Evolutionary conservation across 2,888 invertebrate species (phyloP), one percentile per base, ranked within the genome.

Genomic region (Noctua janthe): DNA sequence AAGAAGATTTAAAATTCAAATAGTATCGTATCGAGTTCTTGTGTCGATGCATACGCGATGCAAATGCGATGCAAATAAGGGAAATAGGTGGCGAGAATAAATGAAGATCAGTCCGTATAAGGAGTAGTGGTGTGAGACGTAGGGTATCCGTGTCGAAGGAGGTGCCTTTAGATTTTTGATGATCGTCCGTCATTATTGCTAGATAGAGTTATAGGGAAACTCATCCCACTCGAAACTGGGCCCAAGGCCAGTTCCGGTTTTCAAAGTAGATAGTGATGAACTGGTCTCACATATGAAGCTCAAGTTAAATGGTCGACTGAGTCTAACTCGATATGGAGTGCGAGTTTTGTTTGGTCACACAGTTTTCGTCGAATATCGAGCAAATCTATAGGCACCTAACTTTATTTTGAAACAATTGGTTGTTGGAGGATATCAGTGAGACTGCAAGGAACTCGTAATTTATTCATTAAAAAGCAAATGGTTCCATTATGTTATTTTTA

Each of bases 1-100:
- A 29, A 75, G 23, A 7, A 72, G 29, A 88, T 89, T 89, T 89
- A 73, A 89, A 89, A 87, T 88, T 89, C 83, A 87, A 88, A 88
- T 88, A 23, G 47, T 77, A 62, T 72, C 71, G 67, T 59, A 80
- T 83, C 73, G 13, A 76, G 78, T 74, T 78, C 71, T 70, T 69
- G 64, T 81, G 74, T 71, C 75, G 67, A 78, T 80, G 76, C 71
- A 77, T 69, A 69, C 70, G 71, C 70, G 78, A 81, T 81, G 78
- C 72, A 43, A 43, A 43, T 43, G 72, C 35, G 35, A 39, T 39
- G 39, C 39, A 43, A 43, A 43, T 43, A 43, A 71, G 62, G 35
- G 35, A 54, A 67, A 10, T 76, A 84, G 74, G 69, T 78, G 82
- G 43, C 43, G 54, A 74, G 76, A 73, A 86, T 70, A 72, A 75